Evolutionary conservation across 2,888 invertebrate genomes (phyloP).

Genomic region (Rhimphoctona megacephalus): DNA sequence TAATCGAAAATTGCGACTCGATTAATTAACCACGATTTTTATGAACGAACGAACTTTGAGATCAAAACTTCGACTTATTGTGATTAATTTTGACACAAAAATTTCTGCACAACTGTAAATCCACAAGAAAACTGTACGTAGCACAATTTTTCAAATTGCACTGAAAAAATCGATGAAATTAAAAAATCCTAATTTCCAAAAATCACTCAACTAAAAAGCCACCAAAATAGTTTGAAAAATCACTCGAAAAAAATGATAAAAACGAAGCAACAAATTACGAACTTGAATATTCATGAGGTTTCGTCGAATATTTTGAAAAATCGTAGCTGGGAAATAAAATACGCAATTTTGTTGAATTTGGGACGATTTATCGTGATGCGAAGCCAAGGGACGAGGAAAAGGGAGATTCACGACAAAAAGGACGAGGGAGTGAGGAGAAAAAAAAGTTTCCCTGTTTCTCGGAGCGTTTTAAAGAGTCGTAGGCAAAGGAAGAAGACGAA

Average conservation of each 20-base stretch:
- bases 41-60: not conserved
- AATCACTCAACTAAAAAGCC: not conserved
- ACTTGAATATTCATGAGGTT: not conserved
- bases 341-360: not conserved
- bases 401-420: not conserved
- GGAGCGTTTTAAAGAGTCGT: constrained; percentile 40
- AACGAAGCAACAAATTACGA: not conserved
- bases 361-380: not conserved
- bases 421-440: constrained; percentile 8
- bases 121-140: not conserved
- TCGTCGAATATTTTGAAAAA: not conserved
- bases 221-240: too few relatives aligned
- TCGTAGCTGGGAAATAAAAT: not conserved
- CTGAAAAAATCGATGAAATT: not conserved
- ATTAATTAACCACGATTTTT: not conserved
- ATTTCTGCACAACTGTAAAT: not conserved
- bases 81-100: not conserved
- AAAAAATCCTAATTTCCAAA: not conserved
- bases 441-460: not conserved
- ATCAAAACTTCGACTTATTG: not conserved
- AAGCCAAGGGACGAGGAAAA: not conserved
- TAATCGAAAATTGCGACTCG: not conserved
- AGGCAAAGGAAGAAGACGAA: constrained; percentile 62
- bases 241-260: not conserved
- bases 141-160: not conserved